Evolutionary conservation across 2,888 invertebrate genomes (phyloP).

Genomic region (Morpho helenor): DNA sequence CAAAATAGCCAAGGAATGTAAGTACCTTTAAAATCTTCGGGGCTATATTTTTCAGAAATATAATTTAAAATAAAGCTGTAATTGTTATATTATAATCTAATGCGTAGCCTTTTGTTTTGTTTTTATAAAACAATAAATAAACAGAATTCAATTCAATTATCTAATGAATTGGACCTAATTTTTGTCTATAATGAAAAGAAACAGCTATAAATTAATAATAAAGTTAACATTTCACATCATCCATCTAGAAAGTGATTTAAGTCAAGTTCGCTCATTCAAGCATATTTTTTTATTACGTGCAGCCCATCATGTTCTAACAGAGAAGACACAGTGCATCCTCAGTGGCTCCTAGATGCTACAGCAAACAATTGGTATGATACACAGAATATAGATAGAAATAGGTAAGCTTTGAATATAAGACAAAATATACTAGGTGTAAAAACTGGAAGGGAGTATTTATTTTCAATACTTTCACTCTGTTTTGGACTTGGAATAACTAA

Average conservation of each 20-base stretch:
- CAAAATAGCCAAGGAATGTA: constrained; percentile 81
- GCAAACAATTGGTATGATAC: constrained; percentile 81
- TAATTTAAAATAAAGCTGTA: too few relatives aligned
- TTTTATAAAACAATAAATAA: too few relatives aligned
- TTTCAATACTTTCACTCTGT: not conserved
- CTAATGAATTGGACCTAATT: too few relatives aligned
- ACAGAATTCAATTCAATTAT: too few relatives aligned
- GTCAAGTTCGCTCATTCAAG: not conserved
- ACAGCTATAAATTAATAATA: too few relatives aligned
- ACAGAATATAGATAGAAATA: constrained; percentile 46
- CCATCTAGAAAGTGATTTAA: too few relatives aligned
- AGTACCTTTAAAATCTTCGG: constrained; percentile 34
- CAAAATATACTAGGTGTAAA: not conserved
- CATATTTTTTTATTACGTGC: not conserved
- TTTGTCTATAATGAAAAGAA: too few relatives aligned
- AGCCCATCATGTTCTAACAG: constrained; percentile 73
- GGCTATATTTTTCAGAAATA: too few relatives aligned
- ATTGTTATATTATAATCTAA: too few relatives aligned
- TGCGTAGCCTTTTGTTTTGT: too few relatives aligned
- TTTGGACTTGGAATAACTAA: too few relatives aligned
- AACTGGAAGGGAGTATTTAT: constrained; percentile 5
- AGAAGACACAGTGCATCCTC: constrained; percentile 82
- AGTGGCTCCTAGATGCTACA: constrained; percentile 82
- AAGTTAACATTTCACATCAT: too few relatives aligned
- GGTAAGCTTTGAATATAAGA: constrained; percentile 37